Conservation (phyloP, 2,797 vertebrate species). For the Gephyroberyx darwinii region DNA sequence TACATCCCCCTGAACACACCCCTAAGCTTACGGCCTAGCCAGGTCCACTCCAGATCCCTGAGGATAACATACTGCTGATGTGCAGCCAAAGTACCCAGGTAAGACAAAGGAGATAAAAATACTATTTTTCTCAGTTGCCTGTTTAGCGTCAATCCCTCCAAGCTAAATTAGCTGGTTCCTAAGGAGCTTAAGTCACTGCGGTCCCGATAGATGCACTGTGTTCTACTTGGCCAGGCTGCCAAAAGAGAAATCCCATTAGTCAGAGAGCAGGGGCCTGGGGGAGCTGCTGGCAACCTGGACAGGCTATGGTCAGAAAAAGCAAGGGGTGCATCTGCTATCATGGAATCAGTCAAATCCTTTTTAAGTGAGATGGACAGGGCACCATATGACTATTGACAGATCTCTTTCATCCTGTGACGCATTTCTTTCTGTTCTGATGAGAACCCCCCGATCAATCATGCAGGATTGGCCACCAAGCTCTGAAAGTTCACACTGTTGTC, state of each 20-base stretch:
- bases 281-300: constrained; percentile 14
- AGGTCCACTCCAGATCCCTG: neutral
- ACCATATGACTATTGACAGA: too few relatives aligned
- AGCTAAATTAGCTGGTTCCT: constrained; percentile 72
- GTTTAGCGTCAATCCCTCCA: constrained; percentile 64
- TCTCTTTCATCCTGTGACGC: too few relatives aligned
- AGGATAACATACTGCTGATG: constrained; percentile 1
- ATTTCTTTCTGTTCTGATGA: too few relatives aligned
- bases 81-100: constrained; percentile 8
- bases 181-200: constrained; percentile 74
- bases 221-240: constrained; percentile 63
- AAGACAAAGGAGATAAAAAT: constrained; percentile 64
- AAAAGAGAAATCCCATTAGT: constrained; percentile 77
- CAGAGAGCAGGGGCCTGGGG: constrained; percentile 29
- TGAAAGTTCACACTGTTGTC: too few relatives aligned
- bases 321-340: too few relatives aligned
- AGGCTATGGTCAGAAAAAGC: neutral
- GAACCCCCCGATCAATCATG: too few relatives aligned
- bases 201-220: constrained; percentile 57
- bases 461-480: too few relatives aligned
- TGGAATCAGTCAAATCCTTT: too few relatives aligned
- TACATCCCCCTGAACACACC: neutral
- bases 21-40: neutral
- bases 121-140: constrained; percentile 65
- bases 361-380: too few relatives aligned